Base-by-base conservation (phyloP, 2,888 invertebrate species). In the Dryomyza anilis region DNA sequence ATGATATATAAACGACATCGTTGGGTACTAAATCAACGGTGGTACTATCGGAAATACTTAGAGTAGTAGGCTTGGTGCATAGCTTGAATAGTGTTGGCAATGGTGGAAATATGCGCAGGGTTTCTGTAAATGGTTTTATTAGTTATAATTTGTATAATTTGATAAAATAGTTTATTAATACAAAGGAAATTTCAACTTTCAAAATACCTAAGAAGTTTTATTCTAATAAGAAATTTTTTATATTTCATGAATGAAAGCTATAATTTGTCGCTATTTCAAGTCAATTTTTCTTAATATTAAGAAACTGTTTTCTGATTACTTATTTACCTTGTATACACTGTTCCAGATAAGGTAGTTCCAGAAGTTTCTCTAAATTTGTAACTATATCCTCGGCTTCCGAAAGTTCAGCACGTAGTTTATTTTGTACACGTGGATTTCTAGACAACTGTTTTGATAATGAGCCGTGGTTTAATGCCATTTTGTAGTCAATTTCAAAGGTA, bases 1-100 rank as follows among this genome's bases (percentile, higher is more conserved):
- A 68, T 8, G 83, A 80, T 48, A 83, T 77, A 63, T 78, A 74
- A 23, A 81, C 68, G 2, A 75, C 69, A 60, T 74, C 76, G 50
- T 77, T 78, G 7, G 72, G 69, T 10, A 78, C 72, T 14, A 83
- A 72, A 3, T 60, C 25, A 1, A 80, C 30, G 0, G n/a, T 48
- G 3, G 68, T 68, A 0, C 56, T 64, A n/a, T 70, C 70, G 46
- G 73, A 65, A 0, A 48, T 56, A 52, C 14, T n/a, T 0, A 76
- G 60, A 14, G 67, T 69, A 0, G 65, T 65, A 1, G 58, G 5
- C 56, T 71, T 68, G 0, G 75, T 75, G 61, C 78, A 78, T 2
- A 74, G 30, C 59, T 75, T 76, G 29, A 70, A 71, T 2, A 74
- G 39, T 5, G 70, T 68, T 5, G 73, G 53, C 7, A 73, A 63